Base-by-base conservation (phyloP, 2,888 invertebrate species). In the Trypoxylon attenuatum region DNA sequence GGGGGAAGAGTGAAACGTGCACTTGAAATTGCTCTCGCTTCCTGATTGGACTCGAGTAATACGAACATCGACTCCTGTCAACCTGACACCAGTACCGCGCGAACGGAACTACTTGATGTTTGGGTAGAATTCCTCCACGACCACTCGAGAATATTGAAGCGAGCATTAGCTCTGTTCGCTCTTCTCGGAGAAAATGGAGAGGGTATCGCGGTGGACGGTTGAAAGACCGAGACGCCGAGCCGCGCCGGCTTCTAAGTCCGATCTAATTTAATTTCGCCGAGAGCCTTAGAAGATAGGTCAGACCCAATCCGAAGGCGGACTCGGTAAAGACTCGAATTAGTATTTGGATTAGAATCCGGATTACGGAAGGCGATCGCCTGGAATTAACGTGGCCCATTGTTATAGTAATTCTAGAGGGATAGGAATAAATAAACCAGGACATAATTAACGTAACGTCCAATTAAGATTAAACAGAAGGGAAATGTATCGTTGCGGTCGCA, bases 241-340 rank as follows among this genome's bases (percentile, higher is more conserved):
- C 33, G 50, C 33, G 50, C 2, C 27, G 10, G 45, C 2, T 18
- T 50, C 18, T 50, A 39, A 57, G n/a, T 15, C 39, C 13, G 25
- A 27, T 49, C 49, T 50, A 62, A 66, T 55, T 41, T 59, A 53
- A 66, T 66, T 53, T 5, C 54, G 33, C 16, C 18, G 50, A 8
- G 38, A 49, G 15, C 25, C 6, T 10, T 19, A 21, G 1, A 1
- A 18, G 46, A 25, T 10, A 1, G 45, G 13, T 16, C 1, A n/a
- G 15, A n/a, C 15, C 16, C 5, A 52, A 67, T 59, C 65, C 23
- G 45, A 6, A 18, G 43, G 13, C 15, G 15, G 33, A 49, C n/a
- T n/a, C 51, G 38, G 43, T 50, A 22, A 45, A 18, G 45, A 42
- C 8, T 66, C 45, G 45, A 61, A 61, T 66, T 60, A 66, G 57